Evolutionary conservation across 2,113 vertebrate genomes (phyloP).

Genomic region (Coracopsis vasa): DNA sequence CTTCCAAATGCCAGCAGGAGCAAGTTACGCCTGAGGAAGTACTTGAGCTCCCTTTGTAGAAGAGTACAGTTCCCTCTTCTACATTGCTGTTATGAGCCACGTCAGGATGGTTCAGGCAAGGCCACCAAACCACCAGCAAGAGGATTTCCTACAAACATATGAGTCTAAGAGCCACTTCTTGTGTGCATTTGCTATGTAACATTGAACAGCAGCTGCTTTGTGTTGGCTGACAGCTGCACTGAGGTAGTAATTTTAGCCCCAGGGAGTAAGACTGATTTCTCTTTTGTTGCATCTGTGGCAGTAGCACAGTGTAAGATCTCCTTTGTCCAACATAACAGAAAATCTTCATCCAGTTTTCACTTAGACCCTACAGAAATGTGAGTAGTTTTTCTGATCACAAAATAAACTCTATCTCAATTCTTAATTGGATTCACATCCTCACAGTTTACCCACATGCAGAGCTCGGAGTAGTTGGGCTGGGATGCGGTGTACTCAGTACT

Average conservation of each 20-base stretch:
- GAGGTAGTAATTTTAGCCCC: neutral
- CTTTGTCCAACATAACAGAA: neutral
- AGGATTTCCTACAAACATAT: rapidly evolving
- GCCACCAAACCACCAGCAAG: neutral
- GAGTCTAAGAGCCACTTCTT: neutral
- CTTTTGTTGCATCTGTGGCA: neutral
- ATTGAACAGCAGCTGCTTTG: neutral
- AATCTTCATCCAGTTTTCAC: neutral
- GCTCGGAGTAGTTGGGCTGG: neutral
- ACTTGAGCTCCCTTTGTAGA: neutral
- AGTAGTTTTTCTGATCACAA: neutral
- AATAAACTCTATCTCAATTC: neutral
- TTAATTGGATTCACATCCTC: neutral
- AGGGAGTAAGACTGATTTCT: neutral
- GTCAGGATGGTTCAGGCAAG: neutral
- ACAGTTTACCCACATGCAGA: neutral
- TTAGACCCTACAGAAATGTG: neutral
- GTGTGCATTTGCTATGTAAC: neutral
- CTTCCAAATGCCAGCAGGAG: neutral
- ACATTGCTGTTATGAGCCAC: rapidly evolving
- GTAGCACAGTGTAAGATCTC: neutral
- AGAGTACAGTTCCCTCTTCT: neutral
- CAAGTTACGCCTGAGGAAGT: neutral
- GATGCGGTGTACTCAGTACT: neutral
- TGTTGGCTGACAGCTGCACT: slow-evolving; percentile 7